phyloP scores from a whole-genome alignment of 35 echinoderm and acorn worm genomes.

The Eucidaris tribuloides region DNA sequence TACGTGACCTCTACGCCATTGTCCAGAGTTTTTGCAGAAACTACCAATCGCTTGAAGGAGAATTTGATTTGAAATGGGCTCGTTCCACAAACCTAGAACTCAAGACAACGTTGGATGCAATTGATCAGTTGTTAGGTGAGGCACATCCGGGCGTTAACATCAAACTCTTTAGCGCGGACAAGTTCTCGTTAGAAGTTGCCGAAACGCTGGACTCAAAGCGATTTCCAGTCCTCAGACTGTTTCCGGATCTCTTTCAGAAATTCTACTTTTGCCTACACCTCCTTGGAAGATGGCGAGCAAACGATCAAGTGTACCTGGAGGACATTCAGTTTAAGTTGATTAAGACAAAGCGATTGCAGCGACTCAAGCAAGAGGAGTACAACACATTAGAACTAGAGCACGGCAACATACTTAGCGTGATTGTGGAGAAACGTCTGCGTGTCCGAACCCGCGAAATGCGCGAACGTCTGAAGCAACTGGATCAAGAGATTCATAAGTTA shows the following conservation, averaged over 20 bases:
- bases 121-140: slow-evolving; percentile 39
- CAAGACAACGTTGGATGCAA: slow-evolving; percentile 56
- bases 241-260: slow-evolving; percentile 97
- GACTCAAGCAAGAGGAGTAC: slow-evolving; percentile 95
- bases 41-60: slow-evolving; percentile 89
- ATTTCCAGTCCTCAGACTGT: slow-evolving; percentile 75
- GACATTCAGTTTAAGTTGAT: slow-evolving; percentile 93
- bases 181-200: slow-evolving; percentile 92
- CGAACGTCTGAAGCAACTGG: slow-evolving; percentile 70
- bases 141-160: slow-evolving; percentile 56
- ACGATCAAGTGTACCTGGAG: slow-evolving; percentile 95
- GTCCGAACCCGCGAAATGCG: slow-evolving; percentile 77
- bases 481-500: slow-evolving; percentile 70
- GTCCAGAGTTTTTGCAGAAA: slow-evolving; percentile 84
- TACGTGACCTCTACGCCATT: slow-evolving; percentile 59
- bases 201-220: slow-evolving; percentile 79
- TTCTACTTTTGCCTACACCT: slow-evolving; percentile 86
- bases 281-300: slow-evolving; percentile 84
- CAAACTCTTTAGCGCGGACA: slow-evolving; percentile 82
- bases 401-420: slow-evolving; percentile 63
- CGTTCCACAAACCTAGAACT: slow-evolving; percentile 80
- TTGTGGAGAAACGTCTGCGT: slow-evolving; percentile 89
- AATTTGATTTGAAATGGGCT: slow-evolving; percentile 91
- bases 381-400: slow-evolving; percentile 87
- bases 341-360: slow-evolving; percentile 74